A percentile compares a stretch with the other conserved stretches of the same genome.
Conservation (phyloP, 1,140 invertebrate genomes). For the Ceratina calcarata region DNA sequence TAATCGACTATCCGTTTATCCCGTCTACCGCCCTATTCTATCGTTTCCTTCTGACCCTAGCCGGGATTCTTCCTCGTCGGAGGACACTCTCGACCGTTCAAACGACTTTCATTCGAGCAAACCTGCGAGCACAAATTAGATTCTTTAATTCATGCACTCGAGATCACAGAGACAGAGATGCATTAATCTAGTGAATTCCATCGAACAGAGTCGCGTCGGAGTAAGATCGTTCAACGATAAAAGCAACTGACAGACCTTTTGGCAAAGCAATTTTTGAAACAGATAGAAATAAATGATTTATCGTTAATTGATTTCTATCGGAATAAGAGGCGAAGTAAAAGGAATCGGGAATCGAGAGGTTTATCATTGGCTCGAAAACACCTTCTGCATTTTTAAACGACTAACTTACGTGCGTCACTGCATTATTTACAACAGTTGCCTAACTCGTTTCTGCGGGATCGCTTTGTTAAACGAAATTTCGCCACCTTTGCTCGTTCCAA, state of each 20-base stretch:
- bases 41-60: background rate
- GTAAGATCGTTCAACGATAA: background rate
- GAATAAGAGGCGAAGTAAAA: background rate
- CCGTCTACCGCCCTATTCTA: background rate
- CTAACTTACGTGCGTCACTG: conserved; percentile 31
- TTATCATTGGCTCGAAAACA: conserved; percentile 22
- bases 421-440: conserved; percentile 52
- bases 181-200: too few species aligned
- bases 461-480: conserved; percentile 41
- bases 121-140: conserved; percentile 30
- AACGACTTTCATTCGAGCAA: conserved; percentile 23
- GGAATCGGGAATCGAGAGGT: conserved; percentile 17
- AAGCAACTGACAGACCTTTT: too few species aligned
- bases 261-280: too few species aligned
- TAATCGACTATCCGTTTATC: background rate
- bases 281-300: too few species aligned
- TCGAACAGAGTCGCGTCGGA: too few species aligned
- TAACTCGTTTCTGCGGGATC: conserved; percentile 39
- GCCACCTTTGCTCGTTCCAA: background rate
- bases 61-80: conserved; percentile 39
- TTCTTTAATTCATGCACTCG: background rate
- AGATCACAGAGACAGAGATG: too few species aligned
- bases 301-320: too few species aligned
- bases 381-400: conserved; percentile 29
- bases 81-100: conserved; percentile 21